Conservation (phyloP, 2,888 invertebrate species). For the Drosophila falleni region DNA sequence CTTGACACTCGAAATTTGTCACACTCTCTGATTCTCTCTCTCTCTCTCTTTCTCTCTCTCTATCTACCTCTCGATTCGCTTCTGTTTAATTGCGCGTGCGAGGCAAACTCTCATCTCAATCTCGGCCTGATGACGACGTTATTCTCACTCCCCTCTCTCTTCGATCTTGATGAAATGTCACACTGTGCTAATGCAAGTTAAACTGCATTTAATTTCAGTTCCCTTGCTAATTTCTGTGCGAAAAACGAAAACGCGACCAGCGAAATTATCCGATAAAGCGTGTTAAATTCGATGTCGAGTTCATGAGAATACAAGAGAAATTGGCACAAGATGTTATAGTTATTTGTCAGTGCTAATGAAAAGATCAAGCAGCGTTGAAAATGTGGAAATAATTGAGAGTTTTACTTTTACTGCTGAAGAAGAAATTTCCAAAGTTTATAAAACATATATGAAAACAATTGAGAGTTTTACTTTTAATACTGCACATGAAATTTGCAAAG, state of each 20-base stretch:
- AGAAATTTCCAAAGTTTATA: neutral
- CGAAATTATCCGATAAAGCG: conserved; percentile 45
- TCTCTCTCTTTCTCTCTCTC: conserved; percentile 7
- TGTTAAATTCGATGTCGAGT: conserved; percentile 44
- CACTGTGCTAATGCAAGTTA: conserved; percentile 80
- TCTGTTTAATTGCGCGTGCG: conserved; percentile 80
- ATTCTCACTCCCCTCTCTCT: conserved; percentile 16
- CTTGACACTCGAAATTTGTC: conserved; percentile 71
- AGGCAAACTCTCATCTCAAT: conserved; percentile 68
- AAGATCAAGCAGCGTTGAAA: conserved; percentile 58
- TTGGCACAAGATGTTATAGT: neutral
- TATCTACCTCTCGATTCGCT: conserved; percentile 18
- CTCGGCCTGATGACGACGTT: conserved; percentile 52
- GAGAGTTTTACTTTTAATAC: conserved; percentile 1
- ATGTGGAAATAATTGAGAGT: conserved; percentile 7
- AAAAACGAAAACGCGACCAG: conserved; percentile 30
- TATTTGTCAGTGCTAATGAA: conserved; percentile 25
- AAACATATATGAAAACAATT: too few relatives aligned
- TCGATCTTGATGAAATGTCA: conserved; percentile 80
- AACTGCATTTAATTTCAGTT: conserved; percentile 76
- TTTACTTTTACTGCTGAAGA: neutral
- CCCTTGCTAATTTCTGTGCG: conserved; percentile 72
- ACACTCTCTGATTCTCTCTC: conserved; percentile 49
- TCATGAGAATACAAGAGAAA: conserved; percentile 58
- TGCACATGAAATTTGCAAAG: too few relatives aligned